phyloP scores from a whole-genome alignment of 92 coral and sea anemone species.

The Diadumene lineata region DNA sequence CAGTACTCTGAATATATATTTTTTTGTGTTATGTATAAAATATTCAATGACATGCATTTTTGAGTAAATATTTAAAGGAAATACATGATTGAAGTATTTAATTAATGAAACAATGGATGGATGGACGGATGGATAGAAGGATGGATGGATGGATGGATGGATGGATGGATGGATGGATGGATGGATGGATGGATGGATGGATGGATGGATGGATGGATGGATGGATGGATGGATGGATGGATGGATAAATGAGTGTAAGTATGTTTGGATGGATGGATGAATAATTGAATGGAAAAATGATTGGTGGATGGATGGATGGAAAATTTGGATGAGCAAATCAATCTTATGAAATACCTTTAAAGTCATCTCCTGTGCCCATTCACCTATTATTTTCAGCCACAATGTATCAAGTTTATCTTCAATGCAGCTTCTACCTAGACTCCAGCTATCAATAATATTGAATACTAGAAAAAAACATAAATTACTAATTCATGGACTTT shows the following conservation, averaged over 20 bases:
- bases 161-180: not conserved
- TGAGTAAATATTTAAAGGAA: not conserved
- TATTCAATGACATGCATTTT: too few species aligned
- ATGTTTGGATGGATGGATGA: not conserved
- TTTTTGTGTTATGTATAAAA: too few species aligned
- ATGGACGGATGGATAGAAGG: not conserved
- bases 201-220: not conserved
- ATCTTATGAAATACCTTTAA: constrained; percentile 1
- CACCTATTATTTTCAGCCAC: constrained; percentile 16
- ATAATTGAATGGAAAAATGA: not conserved
- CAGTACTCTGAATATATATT: too few species aligned
- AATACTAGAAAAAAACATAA: constrained; percentile 15
- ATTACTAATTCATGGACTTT: not conserved
- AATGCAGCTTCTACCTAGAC: constrained; percentile 29
- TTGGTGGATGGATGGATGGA: not conserved
- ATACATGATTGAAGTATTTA: not conserved
- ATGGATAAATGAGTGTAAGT: not conserved
- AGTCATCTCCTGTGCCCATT: constrained; percentile 4
- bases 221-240: not conserved
- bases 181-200: not conserved
- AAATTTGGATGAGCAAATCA: not conserved
- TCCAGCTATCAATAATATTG: constrained; percentile 27
- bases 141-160: not conserved
- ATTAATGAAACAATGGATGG: not conserved
- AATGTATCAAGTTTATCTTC: constrained; percentile 14